A percentile compares a stretch with the other conserved stretches of the same genome.
Evolutionary conservation across 2,888 invertebrate genomes (phyloP).

Genomic region (Oligia strigilis): DNA sequence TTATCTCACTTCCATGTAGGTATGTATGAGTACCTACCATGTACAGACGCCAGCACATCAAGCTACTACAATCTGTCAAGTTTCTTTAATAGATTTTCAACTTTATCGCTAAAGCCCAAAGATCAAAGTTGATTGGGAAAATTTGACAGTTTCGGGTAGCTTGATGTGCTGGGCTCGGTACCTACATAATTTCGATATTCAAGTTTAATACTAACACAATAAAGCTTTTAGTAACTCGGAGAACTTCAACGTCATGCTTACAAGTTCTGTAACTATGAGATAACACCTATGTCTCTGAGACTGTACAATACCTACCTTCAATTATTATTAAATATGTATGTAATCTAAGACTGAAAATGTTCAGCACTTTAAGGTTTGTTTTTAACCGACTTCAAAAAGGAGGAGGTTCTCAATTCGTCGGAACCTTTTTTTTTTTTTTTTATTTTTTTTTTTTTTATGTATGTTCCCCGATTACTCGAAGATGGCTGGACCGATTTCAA

Average conservation of each 20-base stretch:
- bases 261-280: conserved; percentile 18
- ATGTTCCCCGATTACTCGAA: too few relatives aligned
- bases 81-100: too few relatives aligned
- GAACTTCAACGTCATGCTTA: conserved; percentile 41
- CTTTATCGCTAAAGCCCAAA: too few relatives aligned
- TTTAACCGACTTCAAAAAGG: too few relatives aligned
- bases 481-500: too few relatives aligned
- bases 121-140: too few relatives aligned
- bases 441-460: too few relatives aligned
- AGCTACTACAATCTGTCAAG: too few relatives aligned
- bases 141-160: too few relatives aligned
- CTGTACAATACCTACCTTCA: not conserved
- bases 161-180: not conserved
- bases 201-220: conserved; percentile 37
- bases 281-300: conserved; percentile 6
- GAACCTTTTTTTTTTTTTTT: too few relatives aligned
- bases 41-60: too few relatives aligned
- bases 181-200: conserved; percentile 34
- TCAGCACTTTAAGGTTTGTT: not conserved
- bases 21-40: not conserved
- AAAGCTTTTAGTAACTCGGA: conserved; percentile 43
- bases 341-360: not conserved
- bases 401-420: too few relatives aligned
- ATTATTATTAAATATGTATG: not conserved
- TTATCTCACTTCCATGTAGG: not conserved